Evolutionary conservation across 2,888 invertebrate species (phyloP).

Genomic region (Leucophenga maculata): DNA sequence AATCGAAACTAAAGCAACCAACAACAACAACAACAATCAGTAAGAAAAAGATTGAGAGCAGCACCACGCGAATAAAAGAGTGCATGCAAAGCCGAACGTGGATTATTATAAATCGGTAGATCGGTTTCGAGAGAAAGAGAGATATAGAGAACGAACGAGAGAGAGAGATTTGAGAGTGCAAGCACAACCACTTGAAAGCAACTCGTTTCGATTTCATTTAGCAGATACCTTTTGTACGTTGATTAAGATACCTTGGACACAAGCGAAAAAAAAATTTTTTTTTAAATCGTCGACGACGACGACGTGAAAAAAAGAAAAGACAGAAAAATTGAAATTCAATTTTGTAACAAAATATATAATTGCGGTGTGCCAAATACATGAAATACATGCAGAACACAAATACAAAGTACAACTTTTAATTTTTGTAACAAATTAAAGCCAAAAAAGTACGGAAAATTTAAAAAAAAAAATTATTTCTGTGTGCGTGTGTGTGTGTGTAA

Average conservation of each 20-base stretch:
- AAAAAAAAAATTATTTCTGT: background rate
- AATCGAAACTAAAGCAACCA: slow-evolving; percentile 22
- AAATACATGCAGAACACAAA: too few species aligned
- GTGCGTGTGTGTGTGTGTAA: too few species aligned
- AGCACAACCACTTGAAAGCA: slow-evolving; percentile 64
- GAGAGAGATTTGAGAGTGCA: slow-evolving; percentile 49
- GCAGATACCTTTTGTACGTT: slow-evolving; percentile 67
- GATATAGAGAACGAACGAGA: slow-evolving; percentile 1
- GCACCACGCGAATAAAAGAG: too few species aligned
- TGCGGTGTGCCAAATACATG: slow-evolving; percentile 13
- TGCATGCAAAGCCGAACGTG: too few species aligned
- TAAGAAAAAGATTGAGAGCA: too few species aligned
- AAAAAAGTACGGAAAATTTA: too few species aligned
- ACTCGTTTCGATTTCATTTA: slow-evolving; percentile 69
- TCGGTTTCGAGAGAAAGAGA: slow-evolving; percentile 27
- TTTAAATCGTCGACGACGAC: too few species aligned
- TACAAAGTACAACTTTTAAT: too few species aligned
- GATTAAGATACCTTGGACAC: slow-evolving; percentile 66
- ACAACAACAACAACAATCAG: slow-evolving; percentile 18
- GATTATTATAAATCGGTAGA: too few species aligned
- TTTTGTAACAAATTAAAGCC: too few species aligned
- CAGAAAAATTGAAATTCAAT: slow-evolving; percentile 37
- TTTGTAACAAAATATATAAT: slow-evolving; percentile 29
- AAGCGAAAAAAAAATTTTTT: slow-evolving; percentile 31
- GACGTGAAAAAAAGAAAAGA: slow-evolving; percentile 46